phyloP scores from a whole-genome alignment of 1,140 invertebrate genomes.

The Forficula auricularia region DNA sequence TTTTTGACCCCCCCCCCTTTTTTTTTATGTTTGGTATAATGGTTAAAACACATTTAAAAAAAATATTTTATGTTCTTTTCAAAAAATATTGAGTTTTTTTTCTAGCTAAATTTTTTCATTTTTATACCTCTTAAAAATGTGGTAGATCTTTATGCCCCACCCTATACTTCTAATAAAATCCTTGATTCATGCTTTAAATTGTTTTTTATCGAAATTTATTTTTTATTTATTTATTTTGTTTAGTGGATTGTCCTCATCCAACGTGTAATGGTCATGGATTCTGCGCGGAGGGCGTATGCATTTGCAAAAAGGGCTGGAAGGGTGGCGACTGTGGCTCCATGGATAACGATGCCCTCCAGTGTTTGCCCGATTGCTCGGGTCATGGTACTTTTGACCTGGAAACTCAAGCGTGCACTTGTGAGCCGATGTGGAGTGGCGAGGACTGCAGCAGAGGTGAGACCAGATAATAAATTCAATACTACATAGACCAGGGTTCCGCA shows the following conservation, averaged over 20 bases:
- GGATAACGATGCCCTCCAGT: slow-evolving; percentile 83
- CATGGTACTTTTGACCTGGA: slow-evolving; percentile 91
- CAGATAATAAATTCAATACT: slow-evolving; percentile 12
- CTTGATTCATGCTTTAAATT: too few species aligned
- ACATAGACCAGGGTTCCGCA: too few species aligned
- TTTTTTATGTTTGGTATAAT: too few species aligned
- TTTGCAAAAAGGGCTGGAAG: slow-evolving; percentile 94
- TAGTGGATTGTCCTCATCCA: slow-evolving; percentile 85
- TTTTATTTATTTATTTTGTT: slow-evolving; percentile 13
- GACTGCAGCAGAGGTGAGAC: slow-evolving; percentile 75
- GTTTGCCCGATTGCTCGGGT: slow-evolving; percentile 81
- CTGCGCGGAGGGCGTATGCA: slow-evolving; percentile 85
- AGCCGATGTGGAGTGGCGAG: slow-evolving; percentile 79
- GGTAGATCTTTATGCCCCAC: too few species aligned
- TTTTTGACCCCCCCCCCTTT: too few species aligned
- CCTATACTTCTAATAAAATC: too few species aligned
- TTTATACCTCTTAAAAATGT: too few species aligned
- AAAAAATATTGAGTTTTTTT: too few species aligned
- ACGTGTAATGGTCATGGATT: slow-evolving; percentile 90
- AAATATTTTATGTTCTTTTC: too few species aligned
- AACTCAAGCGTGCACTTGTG: slow-evolving; percentile 76
- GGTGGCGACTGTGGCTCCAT: slow-evolving; percentile 78
- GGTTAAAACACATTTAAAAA: too few species aligned
- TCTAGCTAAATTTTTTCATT: too few species aligned
- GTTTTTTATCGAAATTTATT: too few species aligned